Evolutionary conservation across 2,888 invertebrate species (phyloP), one percentile per base, ranked within the genome.

Genomic region (Scaptomyza polygonia): DNA sequence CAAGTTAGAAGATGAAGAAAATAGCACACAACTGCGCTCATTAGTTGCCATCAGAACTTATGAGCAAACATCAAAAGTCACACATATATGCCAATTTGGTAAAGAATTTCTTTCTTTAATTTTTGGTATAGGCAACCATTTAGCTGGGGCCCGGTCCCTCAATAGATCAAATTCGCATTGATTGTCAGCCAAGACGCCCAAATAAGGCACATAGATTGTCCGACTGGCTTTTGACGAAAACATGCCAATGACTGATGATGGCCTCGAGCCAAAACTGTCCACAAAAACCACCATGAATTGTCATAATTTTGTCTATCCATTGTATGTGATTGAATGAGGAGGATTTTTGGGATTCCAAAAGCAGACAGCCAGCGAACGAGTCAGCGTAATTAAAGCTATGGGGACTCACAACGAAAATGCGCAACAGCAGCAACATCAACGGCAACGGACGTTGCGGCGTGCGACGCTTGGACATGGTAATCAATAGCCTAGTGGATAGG

Each of bases 221-320:
- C 9, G 42, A 32, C 58, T 67, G 61, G 63, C 65, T 67, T 62
- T 67, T 81, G 87, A 71, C 85, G 49, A 73, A 86, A 85, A 85
- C 81, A 82, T 82, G 82, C 62, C 86, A 74, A 79, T 80, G 85
- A 84, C 85, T 78, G 81, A 82, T 82, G 63, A 34, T 72, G 55
- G 65, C 71, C 74, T 67, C 53, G 59, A 25, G 71, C 77, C 72
- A 34, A 49, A 47, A 25, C 49, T 54, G 48, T 18, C 39, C 52
- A 49, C 39, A 9, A 9, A 39, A 21, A 62, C 49, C 48, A 56
- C 34, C 68, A 67, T 16, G 39, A 39, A 49, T 61, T 63, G 56
- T 62, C 63, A 70, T 74, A 71, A 67, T 63, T 70, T 49, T 3
- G 32, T 44, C 54, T 45, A 52, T 62, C 55, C 40, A 81, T 75